A percentile compares a stretch with the other conserved stretches of the same genome.
Conservation (phyloP, 2,113 vertebrate genomes). For the Tachuris rubrigastra region DNA sequence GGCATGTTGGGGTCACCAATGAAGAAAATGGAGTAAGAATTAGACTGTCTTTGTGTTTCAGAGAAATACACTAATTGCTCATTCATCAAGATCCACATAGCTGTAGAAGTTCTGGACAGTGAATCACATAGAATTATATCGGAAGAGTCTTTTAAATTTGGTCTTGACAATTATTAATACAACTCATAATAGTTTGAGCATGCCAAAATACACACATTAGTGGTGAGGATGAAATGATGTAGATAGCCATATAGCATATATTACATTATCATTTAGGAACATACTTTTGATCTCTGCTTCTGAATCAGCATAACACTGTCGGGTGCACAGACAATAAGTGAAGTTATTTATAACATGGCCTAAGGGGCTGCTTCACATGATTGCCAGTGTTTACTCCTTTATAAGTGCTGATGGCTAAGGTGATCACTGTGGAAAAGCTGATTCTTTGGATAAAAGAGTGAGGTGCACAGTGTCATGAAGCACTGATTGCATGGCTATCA, state of each 20-base stretch:
- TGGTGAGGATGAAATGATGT: not conserved
- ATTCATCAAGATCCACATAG: not conserved
- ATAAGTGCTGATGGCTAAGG: not conserved
- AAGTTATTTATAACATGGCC: not conserved
- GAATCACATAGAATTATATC: not conserved
- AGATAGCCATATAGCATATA: not conserved
- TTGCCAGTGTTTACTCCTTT: not conserved
- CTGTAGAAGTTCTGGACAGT: not conserved
- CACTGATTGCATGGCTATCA: not conserved
- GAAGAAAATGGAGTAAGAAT: not conserved
- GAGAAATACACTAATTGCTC: not conserved
- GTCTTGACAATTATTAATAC: not conserved
- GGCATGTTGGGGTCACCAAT: too few species aligned
- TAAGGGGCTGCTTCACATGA: not conserved
- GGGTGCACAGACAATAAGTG: not conserved
- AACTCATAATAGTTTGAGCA: not conserved
- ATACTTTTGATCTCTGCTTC: not conserved
- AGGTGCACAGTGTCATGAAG: not conserved
- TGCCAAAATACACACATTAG: not conserved
- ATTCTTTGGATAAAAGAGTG: not conserved
- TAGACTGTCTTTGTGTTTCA: not conserved
- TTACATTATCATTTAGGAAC: not conserved
- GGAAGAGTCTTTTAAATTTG: not conserved
- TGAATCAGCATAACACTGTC: not conserved
- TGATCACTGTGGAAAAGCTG: not conserved